Evolutionary conservation across 2,797 vertebrate species (phyloP).

Genomic region (Urocyon cinereoargenteus): DNA sequence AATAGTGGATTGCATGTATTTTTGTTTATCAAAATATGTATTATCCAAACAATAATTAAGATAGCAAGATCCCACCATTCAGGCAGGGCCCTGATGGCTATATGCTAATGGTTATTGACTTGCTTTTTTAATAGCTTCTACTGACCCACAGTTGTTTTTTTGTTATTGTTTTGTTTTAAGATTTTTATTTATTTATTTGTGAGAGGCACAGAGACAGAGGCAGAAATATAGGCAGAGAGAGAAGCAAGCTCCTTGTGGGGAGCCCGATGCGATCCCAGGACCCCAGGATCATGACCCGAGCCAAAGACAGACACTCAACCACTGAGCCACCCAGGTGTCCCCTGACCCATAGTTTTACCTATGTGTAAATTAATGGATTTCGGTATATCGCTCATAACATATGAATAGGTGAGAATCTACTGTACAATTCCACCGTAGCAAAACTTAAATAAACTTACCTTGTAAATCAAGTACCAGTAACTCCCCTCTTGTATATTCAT

Average conservation of each 20-base stretch:
- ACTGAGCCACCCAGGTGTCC: too few species aligned
- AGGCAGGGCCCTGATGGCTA: not conserved
- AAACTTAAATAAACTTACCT: slow-evolving; percentile 88
- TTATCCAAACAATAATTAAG: not conserved
- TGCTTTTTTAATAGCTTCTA: slow-evolving; percentile 1
- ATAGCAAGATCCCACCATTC: not conserved
- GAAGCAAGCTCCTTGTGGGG: too few species aligned
- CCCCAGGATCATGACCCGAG: too few species aligned
- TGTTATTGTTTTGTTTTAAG: too few species aligned
- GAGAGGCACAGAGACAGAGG: too few species aligned
- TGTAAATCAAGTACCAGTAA: slow-evolving; percentile 97
- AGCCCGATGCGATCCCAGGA: too few species aligned
- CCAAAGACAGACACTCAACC: too few species aligned
- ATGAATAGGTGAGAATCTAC: not conserved
- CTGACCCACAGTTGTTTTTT: not conserved
- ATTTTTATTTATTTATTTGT: too few species aligned
- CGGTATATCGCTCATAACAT: not conserved
- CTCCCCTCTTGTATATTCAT: slow-evolving; percentile 97
- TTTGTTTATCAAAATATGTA: slow-evolving; percentile 26
- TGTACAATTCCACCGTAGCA: not conserved
- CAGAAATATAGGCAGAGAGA: too few species aligned
- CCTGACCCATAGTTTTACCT: not conserved
- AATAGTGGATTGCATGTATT: not conserved
- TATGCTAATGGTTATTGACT: not conserved
- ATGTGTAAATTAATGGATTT: slow-evolving; percentile 27